Base-by-base conservation (phyloP, 1,140 invertebrate genomes). In the Drosophila albomicans region DNA sequence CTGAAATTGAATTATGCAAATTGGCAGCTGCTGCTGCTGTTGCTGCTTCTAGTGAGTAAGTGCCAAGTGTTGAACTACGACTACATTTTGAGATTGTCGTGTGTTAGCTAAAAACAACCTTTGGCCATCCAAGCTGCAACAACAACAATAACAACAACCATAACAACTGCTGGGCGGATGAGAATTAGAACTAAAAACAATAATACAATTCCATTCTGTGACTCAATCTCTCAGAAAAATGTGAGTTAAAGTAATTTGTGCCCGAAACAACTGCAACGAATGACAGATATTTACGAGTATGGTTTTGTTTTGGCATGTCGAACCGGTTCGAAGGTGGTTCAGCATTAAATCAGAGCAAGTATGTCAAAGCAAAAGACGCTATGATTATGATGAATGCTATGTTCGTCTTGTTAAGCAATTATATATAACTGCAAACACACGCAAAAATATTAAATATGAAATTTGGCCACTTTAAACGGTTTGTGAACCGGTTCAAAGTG, bases 1-100 rank as follows among this genome's bases (percentile, higher is more conserved):
- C 30, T 6, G 5, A 64, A 52, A 68, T 75, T 69, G 64, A 66
- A 86, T 86, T 85, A 85, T 85, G 82, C 75, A 86, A 85, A 85
- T 86, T 10, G 32, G 30, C 54, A 57, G 41, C 48, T 51, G 48
- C 41, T 56, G 20, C 2, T 20, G 16, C 3, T 20, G 20, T 2
- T 20, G 20, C 3, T 25, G 38, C 30, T 49, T 57, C 45, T 25
- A 15, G 35, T 67, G 61, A 62, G 56, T 72, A 48, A 76, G 63
- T 73, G 57, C 25, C 46, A 49, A 66, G 15, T n/a, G 20, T 51
- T 8, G 20, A 51, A 52, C n/a, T 13, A 10, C 2, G 25, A 30
- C 3, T 51, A 51, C 8, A 13, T 32, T 32, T 8, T 5, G 30
- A 32, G 30, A 32, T 32, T 32, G 30, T 7, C 20, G 16, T 15